Percentiles rank a stretch among this genome's conserved stretches.
Evolutionary conservation across 2,888 invertebrate genomes (phyloP).

Genomic region (Euclidia mi): DNA sequence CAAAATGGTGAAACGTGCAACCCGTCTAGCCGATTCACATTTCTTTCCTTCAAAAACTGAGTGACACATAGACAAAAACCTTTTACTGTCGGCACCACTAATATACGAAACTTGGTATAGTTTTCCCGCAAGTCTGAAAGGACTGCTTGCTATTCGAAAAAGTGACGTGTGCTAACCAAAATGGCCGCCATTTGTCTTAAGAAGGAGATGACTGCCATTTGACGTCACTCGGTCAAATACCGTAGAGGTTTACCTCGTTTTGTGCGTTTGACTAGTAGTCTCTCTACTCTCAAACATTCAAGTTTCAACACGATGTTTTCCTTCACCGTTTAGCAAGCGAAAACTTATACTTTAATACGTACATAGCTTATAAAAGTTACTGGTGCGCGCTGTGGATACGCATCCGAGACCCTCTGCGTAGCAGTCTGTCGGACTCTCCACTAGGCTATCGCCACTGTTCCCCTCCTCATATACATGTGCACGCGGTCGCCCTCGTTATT

Average conservation of each 20-base stretch:
- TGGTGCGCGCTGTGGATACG: too few relatives aligned
- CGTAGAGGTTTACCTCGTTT: slow-evolving; percentile 24
- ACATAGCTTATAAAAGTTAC: too few relatives aligned
- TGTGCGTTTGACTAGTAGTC: too few relatives aligned
- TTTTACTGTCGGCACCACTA: slow-evolving; percentile 48
- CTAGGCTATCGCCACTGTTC: too few relatives aligned
- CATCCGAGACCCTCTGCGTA: too few relatives aligned
- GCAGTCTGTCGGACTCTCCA: too few relatives aligned
- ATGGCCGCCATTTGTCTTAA: slow-evolving; percentile 58
- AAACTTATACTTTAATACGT: too few relatives aligned
- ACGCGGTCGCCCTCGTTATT: too few relatives aligned
- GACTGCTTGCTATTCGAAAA: slow-evolving; percentile 49
- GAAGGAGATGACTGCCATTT: slow-evolving; percentile 53
- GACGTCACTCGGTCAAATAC: slow-evolving; percentile 54
- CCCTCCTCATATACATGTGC: too few relatives aligned
- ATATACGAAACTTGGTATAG: slow-evolving; percentile 36
- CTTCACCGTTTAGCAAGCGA: too few relatives aligned
- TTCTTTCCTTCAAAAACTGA: slow-evolving; percentile 44
- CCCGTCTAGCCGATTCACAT: slow-evolving; percentile 23
- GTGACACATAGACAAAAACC: slow-evolving; percentile 52
- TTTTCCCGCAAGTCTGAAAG: slow-evolving; percentile 52
- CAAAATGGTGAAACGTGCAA: slow-evolving; percentile 23
- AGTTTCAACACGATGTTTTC: too few relatives aligned
- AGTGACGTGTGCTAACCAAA: slow-evolving; percentile 44
- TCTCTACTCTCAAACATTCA: too few relatives aligned